Percentiles rank a stretch among this genome's conserved stretches.
Evolutionary conservation across 1,140 invertebrate genomes (phyloP).

Genomic region (Mamestra configurata): DNA sequence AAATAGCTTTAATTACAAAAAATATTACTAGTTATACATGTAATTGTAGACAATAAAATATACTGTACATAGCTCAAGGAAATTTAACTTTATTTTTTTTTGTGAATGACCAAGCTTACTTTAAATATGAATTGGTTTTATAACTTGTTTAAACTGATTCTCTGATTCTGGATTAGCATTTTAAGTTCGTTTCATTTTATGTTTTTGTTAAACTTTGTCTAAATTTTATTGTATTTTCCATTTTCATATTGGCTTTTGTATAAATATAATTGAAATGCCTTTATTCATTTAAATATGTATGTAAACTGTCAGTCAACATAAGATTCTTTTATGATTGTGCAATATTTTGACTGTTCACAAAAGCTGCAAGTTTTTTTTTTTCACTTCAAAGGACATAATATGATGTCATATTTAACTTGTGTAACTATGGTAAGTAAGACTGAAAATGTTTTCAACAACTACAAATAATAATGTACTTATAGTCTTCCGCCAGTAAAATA

Average conservation of each 20-base stretch:
- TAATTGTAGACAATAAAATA: background rate
- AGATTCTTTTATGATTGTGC: background rate
- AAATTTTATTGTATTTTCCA: background rate
- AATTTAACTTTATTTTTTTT: background rate
- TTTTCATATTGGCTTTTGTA: no score
- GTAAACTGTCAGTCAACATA: background rate
- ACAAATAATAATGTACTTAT: no score
- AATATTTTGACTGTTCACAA: background rate
- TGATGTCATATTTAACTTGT: no score
- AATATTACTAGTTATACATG: slow-evolving; percentile 12
- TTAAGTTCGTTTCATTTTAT: no score
- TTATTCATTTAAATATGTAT: background rate
- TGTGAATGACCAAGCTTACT: background rate
- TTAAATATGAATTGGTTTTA: background rate
- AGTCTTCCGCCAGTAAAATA: no score
- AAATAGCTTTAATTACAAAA: slow-evolving; percentile 48
- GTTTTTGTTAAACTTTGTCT: background rate
- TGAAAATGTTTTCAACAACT: no score
- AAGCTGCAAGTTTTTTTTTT: no score
- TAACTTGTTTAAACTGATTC: background rate
- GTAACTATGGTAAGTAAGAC: no score
- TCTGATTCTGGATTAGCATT: no score
- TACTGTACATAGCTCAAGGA: background rate
- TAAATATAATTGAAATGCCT: no score
- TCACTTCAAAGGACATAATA: no score